Conservation (phyloP, 2,797 vertebrate genomes). For the Neoniphon sammara region DNA sequence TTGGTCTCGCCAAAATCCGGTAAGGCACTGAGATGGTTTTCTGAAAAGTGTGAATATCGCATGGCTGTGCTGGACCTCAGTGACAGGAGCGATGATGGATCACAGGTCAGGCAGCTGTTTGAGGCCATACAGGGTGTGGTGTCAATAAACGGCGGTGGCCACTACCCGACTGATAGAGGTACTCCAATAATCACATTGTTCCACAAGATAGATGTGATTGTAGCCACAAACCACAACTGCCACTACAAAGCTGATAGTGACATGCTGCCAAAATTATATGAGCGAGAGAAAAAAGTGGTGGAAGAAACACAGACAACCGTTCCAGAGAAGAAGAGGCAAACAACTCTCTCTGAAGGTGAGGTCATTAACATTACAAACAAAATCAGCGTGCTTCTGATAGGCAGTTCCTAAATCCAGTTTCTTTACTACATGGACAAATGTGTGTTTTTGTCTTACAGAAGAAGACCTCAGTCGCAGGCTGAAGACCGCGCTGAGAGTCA, state of each 20-base stretch:
- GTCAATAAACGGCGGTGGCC: background rate
- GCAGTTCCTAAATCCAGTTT: background rate
- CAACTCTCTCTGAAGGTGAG: background rate
- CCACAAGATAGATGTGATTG: background rate
- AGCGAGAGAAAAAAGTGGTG: background rate
- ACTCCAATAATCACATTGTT: background rate
- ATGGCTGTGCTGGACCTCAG: background rate
- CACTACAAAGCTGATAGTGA: background rate
- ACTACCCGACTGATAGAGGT: constrained; percentile 2
- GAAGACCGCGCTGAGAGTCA: background rate
- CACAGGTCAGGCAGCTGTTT: background rate
- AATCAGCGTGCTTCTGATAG: no score
- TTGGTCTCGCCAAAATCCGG: background rate
- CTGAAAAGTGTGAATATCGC: background rate
- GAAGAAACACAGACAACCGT: background rate
- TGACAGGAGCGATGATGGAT: background rate
- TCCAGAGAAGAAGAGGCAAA: background rate
- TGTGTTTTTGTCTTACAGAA: background rate
- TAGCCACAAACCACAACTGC: background rate
- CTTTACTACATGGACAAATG: background rate
- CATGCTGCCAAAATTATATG: background rate
- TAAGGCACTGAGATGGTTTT: background rate
- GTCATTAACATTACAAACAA: no score
- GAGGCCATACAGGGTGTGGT: background rate
- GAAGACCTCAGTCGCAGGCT: background rate